phyloP scores from a whole-genome alignment of 2,888 invertebrate genomes.

The Andrena marginata region DNA sequence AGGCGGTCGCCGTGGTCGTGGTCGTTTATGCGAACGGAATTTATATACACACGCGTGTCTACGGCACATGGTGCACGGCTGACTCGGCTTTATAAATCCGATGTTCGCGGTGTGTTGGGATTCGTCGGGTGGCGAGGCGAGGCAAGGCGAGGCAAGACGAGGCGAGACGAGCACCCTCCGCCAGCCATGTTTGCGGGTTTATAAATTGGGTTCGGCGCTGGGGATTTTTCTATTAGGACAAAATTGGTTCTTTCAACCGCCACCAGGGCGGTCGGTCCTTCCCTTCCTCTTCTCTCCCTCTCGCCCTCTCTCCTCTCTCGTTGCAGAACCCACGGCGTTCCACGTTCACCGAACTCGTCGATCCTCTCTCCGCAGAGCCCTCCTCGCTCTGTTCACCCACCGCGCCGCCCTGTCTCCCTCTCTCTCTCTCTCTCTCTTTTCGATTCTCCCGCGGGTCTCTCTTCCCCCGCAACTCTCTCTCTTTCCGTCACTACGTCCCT shows the following conservation, averaged over 20 bases:
- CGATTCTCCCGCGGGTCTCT: conserved; percentile 34
- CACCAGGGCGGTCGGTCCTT: conserved; percentile 80
- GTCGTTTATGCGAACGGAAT: conserved; percentile 64
- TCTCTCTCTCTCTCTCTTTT: conserved; percentile 52
- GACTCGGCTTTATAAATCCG: conserved; percentile 76
- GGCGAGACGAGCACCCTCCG: conserved; percentile 67
- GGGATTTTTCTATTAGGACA: conserved; percentile 85
- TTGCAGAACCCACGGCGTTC: conserved; percentile 64
- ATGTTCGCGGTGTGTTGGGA: conserved; percentile 76
- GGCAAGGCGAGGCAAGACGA: conserved; percentile 54
- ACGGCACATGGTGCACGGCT: conserved; percentile 58
- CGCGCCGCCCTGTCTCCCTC: conserved; percentile 24
- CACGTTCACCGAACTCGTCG: conserved; percentile 64
- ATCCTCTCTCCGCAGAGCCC: conserved; percentile 62
- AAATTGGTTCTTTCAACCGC: conserved; percentile 85
- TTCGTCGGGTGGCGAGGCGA: conserved; percentile 64
- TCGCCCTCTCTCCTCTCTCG: conserved; percentile 35
- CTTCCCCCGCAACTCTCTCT: conserved; percentile 34
- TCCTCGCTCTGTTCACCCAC: conserved; percentile 36
- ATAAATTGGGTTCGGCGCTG: conserved; percentile 85
- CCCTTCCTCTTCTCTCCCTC: conserved; percentile 30
- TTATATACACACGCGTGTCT: conserved; percentile 58
- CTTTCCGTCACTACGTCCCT: conserved; percentile 34
- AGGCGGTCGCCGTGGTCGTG: neutral
- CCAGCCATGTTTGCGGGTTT: conserved; percentile 85